Percentiles rank a stretch among this genome's conserved stretches.
phyloP scores from a whole-genome alignment of 1,140 invertebrate genomes.

The Leptinotarsa undecemlineata region DNA sequence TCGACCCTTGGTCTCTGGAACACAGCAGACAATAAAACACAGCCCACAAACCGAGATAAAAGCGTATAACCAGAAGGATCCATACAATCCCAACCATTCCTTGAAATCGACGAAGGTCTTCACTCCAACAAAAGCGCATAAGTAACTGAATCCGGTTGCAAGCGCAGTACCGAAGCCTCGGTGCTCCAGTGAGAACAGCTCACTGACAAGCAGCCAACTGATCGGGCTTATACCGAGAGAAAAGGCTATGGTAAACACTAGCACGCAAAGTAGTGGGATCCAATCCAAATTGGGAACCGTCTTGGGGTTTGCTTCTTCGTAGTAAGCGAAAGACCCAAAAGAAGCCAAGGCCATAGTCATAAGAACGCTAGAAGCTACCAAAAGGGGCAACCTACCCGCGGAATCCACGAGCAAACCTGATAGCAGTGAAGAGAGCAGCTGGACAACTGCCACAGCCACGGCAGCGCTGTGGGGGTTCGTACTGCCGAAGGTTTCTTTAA shows the following conservation, averaged over 20 bases:
- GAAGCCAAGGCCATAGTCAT: conserved; percentile 80
- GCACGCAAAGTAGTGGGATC: conserved; percentile 80
- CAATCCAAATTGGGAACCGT: conserved; percentile 64
- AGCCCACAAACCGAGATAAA: conserved; percentile 80
- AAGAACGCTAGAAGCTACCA: conserved; percentile 79
- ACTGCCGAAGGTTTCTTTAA: conserved; percentile 74
- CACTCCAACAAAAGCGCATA: conserved; percentile 85
- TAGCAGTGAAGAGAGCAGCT: conserved; percentile 75
- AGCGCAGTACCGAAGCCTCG: conserved; percentile 81
- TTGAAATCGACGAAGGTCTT: conserved; percentile 86
- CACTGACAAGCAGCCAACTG: conserved; percentile 84
- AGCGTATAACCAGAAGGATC: conserved; percentile 88
- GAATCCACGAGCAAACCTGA: conserved; percentile 81
- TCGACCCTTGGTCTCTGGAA: conserved; percentile 89
- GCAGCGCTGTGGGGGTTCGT: conserved; percentile 83
- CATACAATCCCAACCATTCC: conserved; percentile 73
- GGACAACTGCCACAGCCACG: conserved; percentile 77
- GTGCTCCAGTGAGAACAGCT: conserved; percentile 84
- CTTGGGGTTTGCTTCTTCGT: conserved; percentile 61
- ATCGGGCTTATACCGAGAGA: conserved; percentile 88
- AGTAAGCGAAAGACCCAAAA: conserved; percentile 80
- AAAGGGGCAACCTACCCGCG: conserved; percentile 73
- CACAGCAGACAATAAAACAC: conserved; percentile 80
- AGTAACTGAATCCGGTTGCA: conserved; percentile 83
- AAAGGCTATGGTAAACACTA: conserved; percentile 82